phyloP scores from a whole-genome alignment of 2,888 invertebrate genomes.

The Chalcosyrphus nemorum region DNA sequence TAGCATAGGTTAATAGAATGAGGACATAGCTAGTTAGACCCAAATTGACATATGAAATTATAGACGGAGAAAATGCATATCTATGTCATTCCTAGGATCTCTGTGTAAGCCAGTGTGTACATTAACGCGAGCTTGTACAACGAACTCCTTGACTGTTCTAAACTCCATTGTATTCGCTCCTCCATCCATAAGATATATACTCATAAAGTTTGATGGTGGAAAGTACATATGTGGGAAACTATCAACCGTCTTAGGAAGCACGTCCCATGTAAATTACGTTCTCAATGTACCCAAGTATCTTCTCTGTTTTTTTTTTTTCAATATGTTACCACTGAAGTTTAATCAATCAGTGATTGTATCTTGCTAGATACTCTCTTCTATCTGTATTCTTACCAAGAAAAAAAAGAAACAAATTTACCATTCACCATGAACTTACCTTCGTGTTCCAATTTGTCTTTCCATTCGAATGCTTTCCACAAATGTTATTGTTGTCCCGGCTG shows the following conservation, averaged over 20 bases:
- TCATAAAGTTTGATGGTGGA: background rate
- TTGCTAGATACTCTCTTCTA: background rate
- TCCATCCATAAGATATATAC: background rate
- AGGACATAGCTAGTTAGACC: too few relatives aligned
- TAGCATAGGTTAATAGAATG: too few relatives aligned
- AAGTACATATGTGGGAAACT: background rate
- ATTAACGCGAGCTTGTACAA: too few relatives aligned
- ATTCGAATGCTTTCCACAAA: slow-evolving; percentile 78
- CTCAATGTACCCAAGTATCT: background rate
- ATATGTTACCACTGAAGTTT: slow-evolving; percentile 7
- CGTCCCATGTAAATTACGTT: slow-evolving; percentile 41
- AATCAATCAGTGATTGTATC: slow-evolving; percentile 43
- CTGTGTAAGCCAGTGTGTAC: too few relatives aligned
- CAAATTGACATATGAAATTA: too few relatives aligned
- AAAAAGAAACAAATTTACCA: slow-evolving; percentile 18
- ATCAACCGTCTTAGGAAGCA: slow-evolving; percentile 22
- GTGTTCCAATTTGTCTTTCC: slow-evolving; percentile 81
- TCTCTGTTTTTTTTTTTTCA: background rate
- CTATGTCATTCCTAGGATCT: too few relatives aligned
- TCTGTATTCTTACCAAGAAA: background rate
- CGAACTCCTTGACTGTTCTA: too few relatives aligned
- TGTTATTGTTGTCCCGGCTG: slow-evolving; percentile 77
- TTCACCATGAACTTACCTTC: slow-evolving; percentile 74
- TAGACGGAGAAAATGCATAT: too few relatives aligned
- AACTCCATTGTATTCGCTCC: background rate